Conservation (phyloP, 2,888 invertebrate species). For the Oxystoma pomonae region DNA sequence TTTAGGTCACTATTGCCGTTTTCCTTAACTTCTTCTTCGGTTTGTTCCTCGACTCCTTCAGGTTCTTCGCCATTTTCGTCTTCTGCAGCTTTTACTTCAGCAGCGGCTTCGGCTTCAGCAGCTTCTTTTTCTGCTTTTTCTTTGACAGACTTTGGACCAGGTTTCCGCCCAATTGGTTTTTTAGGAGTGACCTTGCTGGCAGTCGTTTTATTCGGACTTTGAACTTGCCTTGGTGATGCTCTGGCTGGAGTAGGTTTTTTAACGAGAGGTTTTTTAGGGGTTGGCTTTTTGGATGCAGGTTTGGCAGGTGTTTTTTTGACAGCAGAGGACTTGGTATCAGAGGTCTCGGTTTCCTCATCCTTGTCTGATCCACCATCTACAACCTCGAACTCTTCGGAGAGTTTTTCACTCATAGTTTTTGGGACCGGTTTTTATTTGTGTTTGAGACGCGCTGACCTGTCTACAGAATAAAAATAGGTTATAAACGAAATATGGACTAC, state of each 20-base stretch:
- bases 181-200: background rate
- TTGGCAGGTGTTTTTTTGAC: background rate
- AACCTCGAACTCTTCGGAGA: background rate
- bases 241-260: background rate
- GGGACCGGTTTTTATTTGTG: background rate
- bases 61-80: background rate
- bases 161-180: background rate
- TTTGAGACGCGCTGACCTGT: background rate
- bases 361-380: background rate
- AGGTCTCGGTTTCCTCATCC: background rate
- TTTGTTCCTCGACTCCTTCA: background rate
- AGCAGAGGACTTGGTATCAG: background rate
- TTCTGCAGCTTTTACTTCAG: background rate
- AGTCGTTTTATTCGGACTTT: background rate
- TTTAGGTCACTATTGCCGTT: background rate
- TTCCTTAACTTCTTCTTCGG: background rate
- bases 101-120: background rate
- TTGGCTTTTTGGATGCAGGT: background rate
- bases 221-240: background rate
- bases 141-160: background rate
- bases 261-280: too few relatives aligned
- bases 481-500: background rate
- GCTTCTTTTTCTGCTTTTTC: slow-evolving; percentile 7
- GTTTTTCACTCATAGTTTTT: background rate
- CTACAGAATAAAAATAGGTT: slow-evolving; percentile 1